Conservation (phyloP, 1,140 invertebrate genomes). For the Lineus longissimus region DNA sequence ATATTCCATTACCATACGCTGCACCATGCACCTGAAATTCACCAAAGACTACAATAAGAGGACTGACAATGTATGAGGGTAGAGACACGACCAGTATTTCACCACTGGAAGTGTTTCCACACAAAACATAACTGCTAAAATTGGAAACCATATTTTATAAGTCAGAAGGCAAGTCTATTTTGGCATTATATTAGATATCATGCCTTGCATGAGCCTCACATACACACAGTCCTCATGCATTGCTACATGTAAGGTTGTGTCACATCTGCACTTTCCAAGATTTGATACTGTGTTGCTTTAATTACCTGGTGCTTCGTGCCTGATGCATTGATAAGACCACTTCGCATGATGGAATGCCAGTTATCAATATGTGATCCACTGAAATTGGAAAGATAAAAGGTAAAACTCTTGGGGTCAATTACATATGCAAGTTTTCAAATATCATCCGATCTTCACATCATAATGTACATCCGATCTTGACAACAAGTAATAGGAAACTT, state of each 20-base stretch:
- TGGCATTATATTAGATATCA: no score
- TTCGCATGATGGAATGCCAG: conserved; percentile 49
- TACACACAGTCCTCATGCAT: no score
- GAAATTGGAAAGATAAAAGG: conserved; percentile 11
- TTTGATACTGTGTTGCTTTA: no score
- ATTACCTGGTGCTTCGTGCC: conserved; percentile 40
- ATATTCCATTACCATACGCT: conserved; percentile 47
- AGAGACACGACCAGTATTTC: neutral
- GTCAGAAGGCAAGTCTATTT: no score
- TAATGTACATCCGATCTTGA: neutral
- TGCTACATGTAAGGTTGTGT: no score
- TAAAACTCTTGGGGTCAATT: neutral
- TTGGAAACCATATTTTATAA: no score
- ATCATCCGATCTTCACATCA: no score
- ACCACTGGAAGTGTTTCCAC: neutral
- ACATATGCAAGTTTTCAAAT: no score
- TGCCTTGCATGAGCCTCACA: no score
- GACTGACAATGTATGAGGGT: neutral
- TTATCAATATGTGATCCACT: conserved; percentile 49
- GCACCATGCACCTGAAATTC: conserved; percentile 39
- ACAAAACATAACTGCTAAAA: no score
- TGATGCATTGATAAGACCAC: conserved; percentile 44
- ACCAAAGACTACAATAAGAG: neutral
- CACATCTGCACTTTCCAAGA: no score
- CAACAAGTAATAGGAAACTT: conserved; percentile 19